phyloP scores from a whole-genome alignment of 2,113 vertebrate species.

The Grammomys dolichurus region DNA sequence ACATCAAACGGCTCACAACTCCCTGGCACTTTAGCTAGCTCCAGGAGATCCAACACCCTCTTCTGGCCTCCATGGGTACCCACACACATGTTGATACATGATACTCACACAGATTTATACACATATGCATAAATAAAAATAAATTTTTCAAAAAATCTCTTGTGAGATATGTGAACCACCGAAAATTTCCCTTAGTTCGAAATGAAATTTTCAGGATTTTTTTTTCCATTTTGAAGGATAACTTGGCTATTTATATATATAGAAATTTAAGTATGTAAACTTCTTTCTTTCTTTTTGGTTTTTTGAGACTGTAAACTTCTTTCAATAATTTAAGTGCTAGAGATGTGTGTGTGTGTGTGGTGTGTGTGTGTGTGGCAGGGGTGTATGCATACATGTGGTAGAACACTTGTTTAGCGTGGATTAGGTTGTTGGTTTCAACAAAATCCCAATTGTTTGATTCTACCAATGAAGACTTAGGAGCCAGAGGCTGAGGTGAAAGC shows the following conservation, averaged over 20 bases:
- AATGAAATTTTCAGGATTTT: neutral
- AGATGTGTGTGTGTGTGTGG: neutral
- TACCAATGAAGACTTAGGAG: no score
- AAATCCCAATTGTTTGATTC: no score
- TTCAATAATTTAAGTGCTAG: neutral
- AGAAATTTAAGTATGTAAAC: neutral
- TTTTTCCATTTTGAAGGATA: neutral
- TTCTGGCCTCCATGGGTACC: neutral
- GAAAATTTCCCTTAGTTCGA: neutral
- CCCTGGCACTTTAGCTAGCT: neutral
- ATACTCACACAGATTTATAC: neutral
- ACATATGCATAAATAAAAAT: neutral
- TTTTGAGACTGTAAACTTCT: neutral
- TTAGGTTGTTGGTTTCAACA: neutral
- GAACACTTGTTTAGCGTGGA: neutral
- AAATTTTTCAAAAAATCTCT: neutral
- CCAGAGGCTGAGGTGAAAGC: no score
- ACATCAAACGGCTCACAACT: no score
- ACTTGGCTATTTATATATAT: neutral
- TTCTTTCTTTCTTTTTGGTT: neutral
- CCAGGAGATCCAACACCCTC: neutral
- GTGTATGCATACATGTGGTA: neutral
- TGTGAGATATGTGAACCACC: neutral
- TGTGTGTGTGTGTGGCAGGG: neutral
- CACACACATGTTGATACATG: neutral